Percentiles rank a stretch among this genome's conserved stretches.
These are phyloP conservation scores for Halictus rubicundus DNA, from an alignment of 1,140 invertebrate species.

Conservation along the genomic window DNA sequence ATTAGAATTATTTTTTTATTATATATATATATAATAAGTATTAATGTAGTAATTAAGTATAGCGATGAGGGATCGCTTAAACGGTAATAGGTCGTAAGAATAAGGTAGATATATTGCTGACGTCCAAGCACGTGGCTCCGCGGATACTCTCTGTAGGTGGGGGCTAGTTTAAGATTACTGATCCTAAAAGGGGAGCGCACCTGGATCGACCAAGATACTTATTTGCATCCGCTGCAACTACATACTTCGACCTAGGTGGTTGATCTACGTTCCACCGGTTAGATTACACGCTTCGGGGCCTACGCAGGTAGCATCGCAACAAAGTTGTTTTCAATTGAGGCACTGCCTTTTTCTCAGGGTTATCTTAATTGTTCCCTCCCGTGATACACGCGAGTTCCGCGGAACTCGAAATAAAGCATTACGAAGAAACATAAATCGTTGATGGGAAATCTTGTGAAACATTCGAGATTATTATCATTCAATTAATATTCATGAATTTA, in stretches of 20 bases:
- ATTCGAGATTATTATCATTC: neutral
- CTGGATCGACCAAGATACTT: slow-evolving; percentile 59
- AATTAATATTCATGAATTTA: too few species aligned
- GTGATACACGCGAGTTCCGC: neutral
- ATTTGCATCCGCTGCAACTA: slow-evolving; percentile 52
- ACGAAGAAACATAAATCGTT: neutral
- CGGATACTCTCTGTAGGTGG: slow-evolving; percentile 20
- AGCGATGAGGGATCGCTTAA: neutral
- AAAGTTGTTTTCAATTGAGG: slow-evolving; percentile 25
- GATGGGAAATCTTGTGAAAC: neutral
- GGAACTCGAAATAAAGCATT: neutral
- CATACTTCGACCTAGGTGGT: slow-evolving; percentile 32
- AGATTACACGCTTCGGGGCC: slow-evolving; percentile 17
- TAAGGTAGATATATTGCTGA: slow-evolving; percentile 1
- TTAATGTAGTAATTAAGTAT: neutral
- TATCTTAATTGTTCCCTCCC: slow-evolving; percentile 16
- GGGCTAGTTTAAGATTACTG: slow-evolving; percentile 55
- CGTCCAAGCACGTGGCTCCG: slow-evolving; percentile 38
- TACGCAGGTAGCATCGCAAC: slow-evolving; percentile 13
- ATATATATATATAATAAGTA: neutral
- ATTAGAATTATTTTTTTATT: too few species aligned
- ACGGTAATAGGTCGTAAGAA: slow-evolving; percentile 7
- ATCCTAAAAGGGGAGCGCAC: slow-evolving; percentile 58
- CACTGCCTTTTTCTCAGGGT: neutral
- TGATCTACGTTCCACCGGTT: slow-evolving; percentile 25